Conservation (phyloP, 2,113 vertebrate species). For the Thermophis baileyi region DNA sequence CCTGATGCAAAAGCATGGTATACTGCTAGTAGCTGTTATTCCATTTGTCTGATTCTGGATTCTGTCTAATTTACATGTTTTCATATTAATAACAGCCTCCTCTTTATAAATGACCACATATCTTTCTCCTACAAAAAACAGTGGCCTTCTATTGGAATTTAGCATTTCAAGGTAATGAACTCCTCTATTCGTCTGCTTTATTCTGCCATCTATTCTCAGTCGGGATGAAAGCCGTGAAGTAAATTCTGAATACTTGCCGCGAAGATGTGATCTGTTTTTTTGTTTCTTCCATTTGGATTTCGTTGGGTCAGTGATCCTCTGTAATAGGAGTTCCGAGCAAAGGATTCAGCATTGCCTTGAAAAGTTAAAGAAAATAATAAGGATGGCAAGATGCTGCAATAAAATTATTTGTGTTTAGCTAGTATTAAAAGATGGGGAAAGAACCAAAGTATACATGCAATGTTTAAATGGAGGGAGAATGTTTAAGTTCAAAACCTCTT, state of each 20-base stretch:
- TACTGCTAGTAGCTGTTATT: not conserved
- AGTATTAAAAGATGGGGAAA: not conserved
- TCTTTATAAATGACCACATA: not conserved
- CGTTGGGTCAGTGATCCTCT: conserved; percentile 83
- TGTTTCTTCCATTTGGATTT: conserved; percentile 71
- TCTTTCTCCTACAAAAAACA: not conserved
- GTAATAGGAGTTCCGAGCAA: conserved; percentile 73
- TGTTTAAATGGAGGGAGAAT: not conserved
- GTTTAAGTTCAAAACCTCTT: not conserved
- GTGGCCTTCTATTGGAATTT: not conserved
- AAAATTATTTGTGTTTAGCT: not conserved
- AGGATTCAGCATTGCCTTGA: conserved; percentile 55
- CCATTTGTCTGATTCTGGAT: not conserved
- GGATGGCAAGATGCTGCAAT: not conserved
- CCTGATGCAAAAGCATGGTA: not conserved
- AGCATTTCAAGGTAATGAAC: not conserved
- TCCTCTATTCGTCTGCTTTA: not conserved
- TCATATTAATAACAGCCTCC: not conserved
- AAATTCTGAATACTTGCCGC: conserved; percentile 44
- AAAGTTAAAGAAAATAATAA: not conserved
- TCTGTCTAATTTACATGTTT: not conserved
- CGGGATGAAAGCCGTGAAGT: not conserved
- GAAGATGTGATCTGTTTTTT: conserved; percentile 59
- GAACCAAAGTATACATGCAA: not conserved
- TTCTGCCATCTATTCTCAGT: too few species aligned